Conservation (phyloP, 2,797 vertebrate species). For the Microhierax caerulescens region DNA sequence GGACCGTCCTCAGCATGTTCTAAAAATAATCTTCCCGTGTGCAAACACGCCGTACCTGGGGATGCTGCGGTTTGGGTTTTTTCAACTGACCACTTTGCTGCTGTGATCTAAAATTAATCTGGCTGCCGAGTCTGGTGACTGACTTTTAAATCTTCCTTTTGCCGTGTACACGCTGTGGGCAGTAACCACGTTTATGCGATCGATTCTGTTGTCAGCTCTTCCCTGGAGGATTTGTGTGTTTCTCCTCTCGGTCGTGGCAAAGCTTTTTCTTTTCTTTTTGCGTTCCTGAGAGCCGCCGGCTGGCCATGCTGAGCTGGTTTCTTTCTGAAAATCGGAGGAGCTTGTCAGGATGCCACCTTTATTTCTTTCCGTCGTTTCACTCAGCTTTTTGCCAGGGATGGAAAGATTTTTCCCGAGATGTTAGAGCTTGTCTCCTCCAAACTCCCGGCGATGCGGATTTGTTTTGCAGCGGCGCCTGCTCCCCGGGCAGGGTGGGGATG, state of each 20-base stretch:
- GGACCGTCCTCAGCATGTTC: background rate
- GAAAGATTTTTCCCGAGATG: background rate
- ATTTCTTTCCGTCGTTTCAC: background rate
- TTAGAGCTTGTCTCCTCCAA: background rate
- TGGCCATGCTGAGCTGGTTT: background rate
- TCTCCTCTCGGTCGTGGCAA: background rate
- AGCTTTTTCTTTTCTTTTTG: background rate
- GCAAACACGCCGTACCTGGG: background rate
- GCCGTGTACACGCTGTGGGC: background rate
- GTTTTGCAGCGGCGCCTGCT: background rate
- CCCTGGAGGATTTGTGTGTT: background rate
- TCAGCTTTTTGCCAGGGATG: background rate
- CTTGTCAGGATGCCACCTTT: background rate
- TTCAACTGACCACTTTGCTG: background rate
- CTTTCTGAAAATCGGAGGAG: background rate
- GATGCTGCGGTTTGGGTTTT: background rate
- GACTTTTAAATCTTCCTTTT: background rate
- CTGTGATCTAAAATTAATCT: constrained; percentile 30
- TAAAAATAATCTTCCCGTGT: background rate
- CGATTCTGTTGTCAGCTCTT: background rate
- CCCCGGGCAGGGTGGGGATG: background rate
- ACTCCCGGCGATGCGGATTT: background rate
- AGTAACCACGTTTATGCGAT: background rate
- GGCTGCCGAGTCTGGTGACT: constrained; percentile 1
- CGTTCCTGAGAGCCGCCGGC: background rate